These are phyloP conservation scores for Adoxophyes honmai DNA, from an alignment of 1,140 invertebrate species.

Conservation along the genomic window DNA sequence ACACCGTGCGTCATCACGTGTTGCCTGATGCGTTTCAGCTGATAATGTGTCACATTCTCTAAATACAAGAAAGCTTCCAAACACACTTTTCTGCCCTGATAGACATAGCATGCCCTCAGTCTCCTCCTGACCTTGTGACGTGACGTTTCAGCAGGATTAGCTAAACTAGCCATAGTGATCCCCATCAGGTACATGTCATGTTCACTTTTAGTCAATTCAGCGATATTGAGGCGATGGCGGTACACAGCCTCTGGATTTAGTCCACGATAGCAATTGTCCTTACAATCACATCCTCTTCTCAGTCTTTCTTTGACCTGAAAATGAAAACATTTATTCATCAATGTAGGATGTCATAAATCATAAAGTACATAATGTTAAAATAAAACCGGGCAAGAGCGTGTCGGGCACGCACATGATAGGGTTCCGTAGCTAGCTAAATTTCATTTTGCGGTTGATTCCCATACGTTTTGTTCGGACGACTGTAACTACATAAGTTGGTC, in stretches of 20 bases:
- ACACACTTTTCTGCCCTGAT: slow-evolving; percentile 86
- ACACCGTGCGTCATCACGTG: slow-evolving; percentile 88
- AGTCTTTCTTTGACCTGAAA: slow-evolving; percentile 83
- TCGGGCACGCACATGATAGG: no score
- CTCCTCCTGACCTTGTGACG: slow-evolving; percentile 84
- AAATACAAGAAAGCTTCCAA: slow-evolving; percentile 88
- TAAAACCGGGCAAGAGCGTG: no score
- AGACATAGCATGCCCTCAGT: slow-evolving; percentile 85
- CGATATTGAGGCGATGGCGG: slow-evolving; percentile 86
- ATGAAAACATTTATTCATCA: slow-evolving; percentile 19
- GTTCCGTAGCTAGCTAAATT: no score
- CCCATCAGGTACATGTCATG: slow-evolving; percentile 89
- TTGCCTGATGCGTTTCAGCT: slow-evolving; percentile 86
- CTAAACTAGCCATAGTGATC: slow-evolving; percentile 87
- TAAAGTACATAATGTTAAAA: no score
- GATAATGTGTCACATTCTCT: slow-evolving; percentile 89
- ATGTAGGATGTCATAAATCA: no score
- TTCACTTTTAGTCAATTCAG: slow-evolving; percentile 86
- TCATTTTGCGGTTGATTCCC: no score
- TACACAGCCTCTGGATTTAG: slow-evolving; percentile 86
- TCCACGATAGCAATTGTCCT: slow-evolving; percentile 85
- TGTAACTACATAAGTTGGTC: no score
- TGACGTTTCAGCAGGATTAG: slow-evolving; percentile 85
- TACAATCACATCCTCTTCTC: slow-evolving; percentile 85
- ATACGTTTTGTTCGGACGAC: no score